Conservation (phyloP, 2,797 vertebrate genomes). For the Anguilla obscura region DNA sequence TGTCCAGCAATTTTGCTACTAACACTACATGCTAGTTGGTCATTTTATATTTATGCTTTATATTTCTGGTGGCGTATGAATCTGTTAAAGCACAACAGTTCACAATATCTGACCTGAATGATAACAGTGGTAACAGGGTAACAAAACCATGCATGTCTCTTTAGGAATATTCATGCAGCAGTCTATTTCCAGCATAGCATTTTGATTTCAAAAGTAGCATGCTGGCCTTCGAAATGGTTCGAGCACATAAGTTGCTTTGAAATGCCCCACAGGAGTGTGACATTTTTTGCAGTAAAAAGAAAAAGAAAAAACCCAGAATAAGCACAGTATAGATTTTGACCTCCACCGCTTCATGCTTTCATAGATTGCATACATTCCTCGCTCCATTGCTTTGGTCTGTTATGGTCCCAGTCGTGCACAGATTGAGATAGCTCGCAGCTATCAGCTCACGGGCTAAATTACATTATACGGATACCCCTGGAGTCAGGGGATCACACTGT, state of each 20-base stretch:
- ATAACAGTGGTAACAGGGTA: not conserved
- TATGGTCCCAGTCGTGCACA: not conserved
- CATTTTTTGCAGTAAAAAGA: not conserved
- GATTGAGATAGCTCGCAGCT: not conserved
- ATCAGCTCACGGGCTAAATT: not conserved
- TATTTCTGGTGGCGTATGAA: not conserved
- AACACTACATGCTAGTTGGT: not conserved
- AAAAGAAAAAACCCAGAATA: not conserved
- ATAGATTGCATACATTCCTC: not conserved
- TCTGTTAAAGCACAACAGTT: not conserved
- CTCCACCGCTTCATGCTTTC: not conserved
- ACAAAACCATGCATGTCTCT: not conserved
- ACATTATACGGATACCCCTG: not conserved
- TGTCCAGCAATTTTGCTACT: not conserved
- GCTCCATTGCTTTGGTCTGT: not conserved
- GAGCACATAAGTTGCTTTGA: not conserved
- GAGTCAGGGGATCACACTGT: not conserved
- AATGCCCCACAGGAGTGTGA: not conserved
- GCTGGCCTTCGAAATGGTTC: not conserved
- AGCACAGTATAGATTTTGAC: not conserved
- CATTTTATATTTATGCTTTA: not conserved
- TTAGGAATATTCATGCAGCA: not conserved
- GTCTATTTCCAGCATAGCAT: not conserved
- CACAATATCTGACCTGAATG: not conserved
- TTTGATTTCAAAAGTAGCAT: not conserved